Percentiles rank a stretch among this genome's conserved stretches.
These are phyloP conservation scores for Diorhabda sublineata DNA, from an alignment of 1,140 invertebrate genomes.

Conservation along the genomic window DNA sequence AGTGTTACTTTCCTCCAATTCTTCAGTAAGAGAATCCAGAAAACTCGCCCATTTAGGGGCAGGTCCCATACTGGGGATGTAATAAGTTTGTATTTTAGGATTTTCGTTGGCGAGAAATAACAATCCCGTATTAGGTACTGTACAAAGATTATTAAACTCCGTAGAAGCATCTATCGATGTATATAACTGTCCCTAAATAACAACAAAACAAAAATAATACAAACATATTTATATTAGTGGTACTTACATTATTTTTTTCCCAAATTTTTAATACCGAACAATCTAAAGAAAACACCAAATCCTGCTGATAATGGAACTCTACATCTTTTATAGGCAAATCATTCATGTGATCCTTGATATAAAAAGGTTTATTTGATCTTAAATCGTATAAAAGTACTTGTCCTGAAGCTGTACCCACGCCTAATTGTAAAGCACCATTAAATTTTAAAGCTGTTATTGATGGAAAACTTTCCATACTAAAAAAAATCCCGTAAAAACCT, in stretches of 20 bases:
- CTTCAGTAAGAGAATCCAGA: conserved; percentile 94
- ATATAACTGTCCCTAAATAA: conserved; percentile 80
- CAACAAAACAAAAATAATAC: neutral
- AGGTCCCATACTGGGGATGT: conserved; percentile 90
- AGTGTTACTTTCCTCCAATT: conserved; percentile 79
- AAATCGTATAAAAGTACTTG: conserved; percentile 95
- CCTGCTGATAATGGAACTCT: conserved; percentile 76
- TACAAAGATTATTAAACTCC: conserved; percentile 85
- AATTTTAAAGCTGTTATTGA: conserved; percentile 77
- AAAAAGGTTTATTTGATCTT: conserved; percentile 80
- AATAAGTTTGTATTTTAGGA: conserved; percentile 91
- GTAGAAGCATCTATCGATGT: conserved; percentile 87
- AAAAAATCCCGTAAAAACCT: conserved; percentile 15
- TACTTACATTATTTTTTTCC: conserved; percentile 80
- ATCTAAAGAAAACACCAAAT: conserved; percentile 90
- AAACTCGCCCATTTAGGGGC: conserved; percentile 97
- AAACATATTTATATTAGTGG: neutral
- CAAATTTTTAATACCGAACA: conserved; percentile 90
- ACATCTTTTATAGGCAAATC: conserved; percentile 87
- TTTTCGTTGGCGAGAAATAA: conserved; percentile 93
- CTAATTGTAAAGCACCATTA: conserved; percentile 79
- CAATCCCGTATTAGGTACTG: conserved; percentile 85
- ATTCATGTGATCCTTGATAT: conserved; percentile 94
- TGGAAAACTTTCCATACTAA: conserved; percentile 63
- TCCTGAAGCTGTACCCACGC: conserved; percentile 88